Percentiles rank a stretch among this genome's conserved stretches.
These are phyloP conservation scores for Protophormia terraenovae DNA, from an alignment of 2,888 invertebrate genomes.

Conservation along the genomic window DNA sequence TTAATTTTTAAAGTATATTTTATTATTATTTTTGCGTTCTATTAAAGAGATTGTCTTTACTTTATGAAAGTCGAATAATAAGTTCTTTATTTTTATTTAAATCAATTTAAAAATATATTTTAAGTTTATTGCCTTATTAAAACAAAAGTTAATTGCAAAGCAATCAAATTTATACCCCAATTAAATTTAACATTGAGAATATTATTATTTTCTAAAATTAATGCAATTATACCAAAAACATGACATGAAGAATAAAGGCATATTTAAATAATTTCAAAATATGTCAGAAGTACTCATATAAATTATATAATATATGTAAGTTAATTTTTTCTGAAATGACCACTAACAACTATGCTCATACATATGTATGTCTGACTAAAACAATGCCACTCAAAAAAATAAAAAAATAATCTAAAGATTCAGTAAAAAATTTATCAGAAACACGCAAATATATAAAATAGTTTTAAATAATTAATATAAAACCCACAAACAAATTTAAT, in stretches of 20 bases:
- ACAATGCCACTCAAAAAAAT: background rate
- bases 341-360: background rate
- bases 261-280: background rate
- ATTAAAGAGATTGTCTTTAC: too few species aligned
- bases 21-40: too few species aligned
- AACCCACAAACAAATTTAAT: background rate
- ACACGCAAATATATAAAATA: conserved; percentile 18
- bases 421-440: background rate
- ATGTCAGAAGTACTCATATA: background rate
- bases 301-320: background rate
- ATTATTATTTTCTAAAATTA: conserved; percentile 3
- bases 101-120: background rate
- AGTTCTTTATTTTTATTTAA: background rate
- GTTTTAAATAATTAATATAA: background rate
- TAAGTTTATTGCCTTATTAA: background rate
- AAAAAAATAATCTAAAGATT: too few species aligned
- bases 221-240: background rate
- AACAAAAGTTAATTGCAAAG: background rate
- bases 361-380: background rate
- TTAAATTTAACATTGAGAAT: background rate
- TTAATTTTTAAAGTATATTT: too few species aligned
- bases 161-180: background rate
- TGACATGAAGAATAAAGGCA: background rate
- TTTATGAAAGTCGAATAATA: too few species aligned
- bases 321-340: background rate